Base-by-base conservation (phyloP, 1,140 invertebrate genomes). In the Brachionus asplanchnoidis region DNA sequence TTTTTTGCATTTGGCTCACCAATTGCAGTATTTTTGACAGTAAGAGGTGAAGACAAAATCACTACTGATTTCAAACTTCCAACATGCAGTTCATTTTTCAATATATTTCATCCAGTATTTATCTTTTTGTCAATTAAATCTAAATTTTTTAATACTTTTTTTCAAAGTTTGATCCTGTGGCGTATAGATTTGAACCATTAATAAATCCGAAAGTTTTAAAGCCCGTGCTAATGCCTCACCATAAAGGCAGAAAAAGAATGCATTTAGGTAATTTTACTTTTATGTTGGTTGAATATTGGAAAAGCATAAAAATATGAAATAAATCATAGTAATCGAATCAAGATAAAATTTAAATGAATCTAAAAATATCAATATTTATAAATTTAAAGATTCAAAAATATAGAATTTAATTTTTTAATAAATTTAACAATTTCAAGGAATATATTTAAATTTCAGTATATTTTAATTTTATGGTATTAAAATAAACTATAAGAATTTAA, bases 1-100 rank as follows among this genome's bases (percentile, higher is more conserved):
- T 94, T 98, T 86, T 98, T 98, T 90, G 95, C 96, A 0, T 88
- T 98, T n/a, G 97, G 97, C 0, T 97, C 95, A 86, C 97, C 97
- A 12, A 95, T 98, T 86, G 88, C 95, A 7, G 95, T 98, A 92
- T 98, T 98, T 90, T 93, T 97, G 2, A 95, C 95, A n/a, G 94
- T 97, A 1, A 92, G 97, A 83, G 97, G 97, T 0, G 93, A 97
- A 12, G 94, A 96, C 85, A 92, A 92, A 4, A 91, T 98, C 0
- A 95, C 95, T 0, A 91, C 93, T 85, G 92, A 96, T 65, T 90
- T 89, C 80, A 90, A 90, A 46, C 89, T 99, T 70, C 97, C 96
- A 0, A 97, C 95, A 0, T 98, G 96, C 91, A 92, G 93, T 9
- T 92, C 93, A 17, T 96, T 97, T 89, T 97, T 95, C 90, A 98